Evolutionary conservation across 2,113 vertebrate species (phyloP), one percentile per base, ranked within the genome.

Genomic region (Tapirus terrestris): DNA sequence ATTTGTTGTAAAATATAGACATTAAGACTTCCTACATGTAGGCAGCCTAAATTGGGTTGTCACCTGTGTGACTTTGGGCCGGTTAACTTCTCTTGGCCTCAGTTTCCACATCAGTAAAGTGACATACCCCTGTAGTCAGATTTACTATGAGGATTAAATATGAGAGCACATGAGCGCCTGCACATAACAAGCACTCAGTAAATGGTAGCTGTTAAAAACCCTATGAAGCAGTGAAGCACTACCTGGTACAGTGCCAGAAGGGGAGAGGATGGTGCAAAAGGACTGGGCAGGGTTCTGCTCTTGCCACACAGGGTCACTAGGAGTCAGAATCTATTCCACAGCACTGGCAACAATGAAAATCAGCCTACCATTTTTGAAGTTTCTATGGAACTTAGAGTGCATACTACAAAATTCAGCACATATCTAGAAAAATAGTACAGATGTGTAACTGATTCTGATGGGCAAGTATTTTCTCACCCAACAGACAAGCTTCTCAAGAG

Each of bases 161-260:
- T 2, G 18, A 82, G 60, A 29, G 3, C 39, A 1, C 45, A 1
- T 0, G 16, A 79, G 61, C 2, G 5, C 45, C 60, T n/a, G 45
- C 2, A 7, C 21, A 5, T 11, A 31, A 25, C 13, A 31, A 23
- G 2, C 51, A n/a, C 18, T 81, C n/a, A 23, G 25, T 21, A 56
- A 75, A 72, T 4, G 5, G 5, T 8, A 31, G 27, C 21, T 39
- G 33, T 60, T 51, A 43, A 31, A 48, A 48, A 48, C 48, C 48
- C 48, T 48, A 48, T 48, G 48, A 48, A 48, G 10, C 48, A 48
- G 48, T 11, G 11, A 11, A 48, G 2, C 48, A 48, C 11, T 48
- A 8, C 48, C 11, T 48, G 9, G 10, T 48, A 48, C 48, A 12
- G 48, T 11, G 11, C 48, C 48, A 48, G 11, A 48, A 48, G 48